Percentiles rank a stretch among this genome's conserved stretches.
Evolutionary conservation across 1,140 invertebrate species (phyloP).

Genomic region (Zaprionus ghesquierei): DNA sequence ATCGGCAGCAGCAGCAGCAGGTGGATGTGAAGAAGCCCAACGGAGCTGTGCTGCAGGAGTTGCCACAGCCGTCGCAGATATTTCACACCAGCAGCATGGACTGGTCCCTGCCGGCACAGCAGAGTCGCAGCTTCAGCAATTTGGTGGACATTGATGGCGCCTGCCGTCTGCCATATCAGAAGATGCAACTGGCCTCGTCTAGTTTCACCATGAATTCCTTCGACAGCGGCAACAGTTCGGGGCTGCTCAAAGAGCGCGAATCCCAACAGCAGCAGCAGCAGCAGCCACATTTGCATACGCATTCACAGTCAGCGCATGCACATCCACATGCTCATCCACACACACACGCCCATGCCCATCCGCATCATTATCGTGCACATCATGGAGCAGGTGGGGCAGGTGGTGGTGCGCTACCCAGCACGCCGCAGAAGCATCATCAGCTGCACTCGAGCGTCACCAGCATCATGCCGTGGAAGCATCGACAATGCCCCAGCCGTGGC

Average conservation of each 20-base stretch:
- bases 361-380: conserved; percentile 69
- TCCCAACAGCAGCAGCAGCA: conserved; percentile 50
- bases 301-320: conserved; percentile 25
- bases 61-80: conserved; percentile 43
- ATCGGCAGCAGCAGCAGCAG: conserved; percentile 42
- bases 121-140: conserved; percentile 78
- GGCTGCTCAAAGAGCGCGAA: conserved; percentile 69
- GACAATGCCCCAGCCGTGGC: conserved; percentile 79
- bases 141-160: conserved; percentile 72
- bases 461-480: conserved; percentile 82
- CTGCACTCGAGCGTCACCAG: conserved; percentile 73
- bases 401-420: conserved; percentile 39
- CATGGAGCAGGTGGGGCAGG: conserved; percentile 39
- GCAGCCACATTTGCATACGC: conserved; percentile 29
- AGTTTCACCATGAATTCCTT: conserved; percentile 73
- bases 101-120: conserved; percentile 68
- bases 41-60: conserved; percentile 35
- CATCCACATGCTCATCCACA: conserved; percentile 37
- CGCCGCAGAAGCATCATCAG: conserved; percentile 76
- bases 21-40: conserved; percentile 13
- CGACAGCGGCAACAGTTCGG: conserved; percentile 66
- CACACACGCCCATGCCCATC: conserved; percentile 32
- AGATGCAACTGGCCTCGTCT: conserved; percentile 64
- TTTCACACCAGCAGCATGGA: conserved; percentile 75
- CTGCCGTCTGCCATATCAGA: conserved; percentile 71